Conservation (phyloP, 2,113 vertebrate genomes). For the Halcyon malimbica region DNA sequence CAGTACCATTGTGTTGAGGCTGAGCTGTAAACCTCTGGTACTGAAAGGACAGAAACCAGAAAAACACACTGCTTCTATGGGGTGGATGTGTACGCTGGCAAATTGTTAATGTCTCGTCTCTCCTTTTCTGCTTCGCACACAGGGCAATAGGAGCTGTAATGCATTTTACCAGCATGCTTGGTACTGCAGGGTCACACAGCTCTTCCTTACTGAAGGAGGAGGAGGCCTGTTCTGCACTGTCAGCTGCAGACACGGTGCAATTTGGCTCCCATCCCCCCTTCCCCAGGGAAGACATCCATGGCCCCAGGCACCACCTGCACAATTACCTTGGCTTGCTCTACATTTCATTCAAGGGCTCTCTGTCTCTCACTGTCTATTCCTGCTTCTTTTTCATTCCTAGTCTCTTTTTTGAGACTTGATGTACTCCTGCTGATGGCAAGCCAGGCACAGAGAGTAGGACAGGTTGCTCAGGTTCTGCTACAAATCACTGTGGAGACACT, state of each 20-base stretch:
- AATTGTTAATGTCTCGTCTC: accelerated
- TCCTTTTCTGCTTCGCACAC: neutral
- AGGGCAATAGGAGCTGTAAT: accelerated
- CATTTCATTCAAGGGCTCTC: neutral
- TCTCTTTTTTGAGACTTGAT: neutral
- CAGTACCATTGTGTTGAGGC: accelerated
- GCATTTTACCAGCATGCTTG: accelerated
- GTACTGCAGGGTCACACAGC: neutral
- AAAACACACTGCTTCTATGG: neutral
- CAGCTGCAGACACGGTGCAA: neutral
- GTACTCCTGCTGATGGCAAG: too few species aligned
- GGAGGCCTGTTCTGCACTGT: neutral
- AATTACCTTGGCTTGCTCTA: accelerated
- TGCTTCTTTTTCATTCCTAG: neutral
- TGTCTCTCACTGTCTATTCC: neutral
- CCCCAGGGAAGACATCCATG: accelerated
- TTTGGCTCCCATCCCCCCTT: neutral
- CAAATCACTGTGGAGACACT: neutral
- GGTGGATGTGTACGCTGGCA: accelerated
- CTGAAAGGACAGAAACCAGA: neutral
- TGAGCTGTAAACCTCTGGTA: neutral
- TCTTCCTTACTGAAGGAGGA: accelerated
- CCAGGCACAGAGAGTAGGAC: neutral
- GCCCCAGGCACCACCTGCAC: neutral
- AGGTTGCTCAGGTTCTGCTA: neutral